These are phyloP conservation scores for Oreochromis aureus DNA, from an alignment of 2,113 vertebrate species.

Conservation along the genomic window DNA sequence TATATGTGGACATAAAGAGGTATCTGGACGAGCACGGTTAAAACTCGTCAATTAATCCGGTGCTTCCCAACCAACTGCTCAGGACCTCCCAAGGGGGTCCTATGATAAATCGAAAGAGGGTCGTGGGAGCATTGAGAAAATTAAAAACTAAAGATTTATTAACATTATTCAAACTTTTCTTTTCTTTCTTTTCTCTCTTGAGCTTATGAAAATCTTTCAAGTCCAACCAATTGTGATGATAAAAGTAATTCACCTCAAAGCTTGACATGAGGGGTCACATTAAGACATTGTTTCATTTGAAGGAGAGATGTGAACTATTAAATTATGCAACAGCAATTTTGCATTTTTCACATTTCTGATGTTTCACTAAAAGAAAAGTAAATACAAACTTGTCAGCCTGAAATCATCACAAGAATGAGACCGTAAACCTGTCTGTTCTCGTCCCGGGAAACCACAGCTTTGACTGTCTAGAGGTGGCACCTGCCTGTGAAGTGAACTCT, in stretches of 20 bases:
- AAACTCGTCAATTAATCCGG: background rate
- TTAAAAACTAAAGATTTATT: background rate
- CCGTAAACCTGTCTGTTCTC: slow-evolving; percentile 17
- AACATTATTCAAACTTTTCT: background rate
- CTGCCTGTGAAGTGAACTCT: background rate
- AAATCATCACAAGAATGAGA: background rate
- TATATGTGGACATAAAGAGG: background rate
- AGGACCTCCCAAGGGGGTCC: background rate
- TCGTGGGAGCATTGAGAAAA: background rate
- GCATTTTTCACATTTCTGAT: background rate
- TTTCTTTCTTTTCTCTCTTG: background rate
- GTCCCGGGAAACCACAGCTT: background rate
- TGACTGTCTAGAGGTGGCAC: background rate
- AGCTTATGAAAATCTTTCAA: background rate
- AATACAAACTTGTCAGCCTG: slow-evolving; percentile 22
- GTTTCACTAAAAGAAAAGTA: background rate
- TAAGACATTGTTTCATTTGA: background rate
- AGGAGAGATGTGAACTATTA: background rate
- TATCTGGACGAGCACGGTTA: background rate
- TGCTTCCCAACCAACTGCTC: background rate
- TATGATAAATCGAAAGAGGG: background rate
- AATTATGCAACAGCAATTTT: background rate
- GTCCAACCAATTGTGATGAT: background rate
- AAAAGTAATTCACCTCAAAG: background rate
- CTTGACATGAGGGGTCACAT: background rate